phyloP scores from a whole-genome alignment of 2,797 vertebrate species.

The Bradypodion ventrale region DNA sequence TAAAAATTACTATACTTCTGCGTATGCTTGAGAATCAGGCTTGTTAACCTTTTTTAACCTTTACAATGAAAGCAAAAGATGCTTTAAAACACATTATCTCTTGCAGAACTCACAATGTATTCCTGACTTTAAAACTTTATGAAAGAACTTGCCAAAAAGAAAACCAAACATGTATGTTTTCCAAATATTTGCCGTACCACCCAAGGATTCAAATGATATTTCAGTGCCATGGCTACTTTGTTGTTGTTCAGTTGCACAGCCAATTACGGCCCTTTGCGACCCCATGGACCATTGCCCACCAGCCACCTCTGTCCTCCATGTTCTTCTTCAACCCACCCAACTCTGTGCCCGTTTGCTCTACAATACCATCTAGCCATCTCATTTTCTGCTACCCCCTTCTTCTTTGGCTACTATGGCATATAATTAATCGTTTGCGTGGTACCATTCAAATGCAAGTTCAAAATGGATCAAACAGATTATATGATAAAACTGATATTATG shows the following conservation, averaged over 20 bases:
- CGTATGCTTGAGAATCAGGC: conserved; percentile 48
- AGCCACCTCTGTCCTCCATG: too few relatives aligned
- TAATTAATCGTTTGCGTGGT: too few relatives aligned
- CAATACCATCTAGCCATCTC: too few relatives aligned
- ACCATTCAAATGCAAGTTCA: too few relatives aligned
- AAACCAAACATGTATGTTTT: conserved; percentile 1
- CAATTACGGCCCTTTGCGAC: too few relatives aligned
- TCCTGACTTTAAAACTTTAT: conserved; percentile 31
- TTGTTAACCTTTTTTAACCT: conserved; percentile 65
- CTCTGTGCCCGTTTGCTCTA: too few relatives aligned
- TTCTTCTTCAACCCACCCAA: too few relatives aligned
- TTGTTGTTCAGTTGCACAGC: too few relatives aligned
- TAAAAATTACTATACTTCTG: conserved; percentile 60
- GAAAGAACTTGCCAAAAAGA: neutral
- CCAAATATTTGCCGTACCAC: neutral
- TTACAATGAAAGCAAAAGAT: conserved; percentile 49
- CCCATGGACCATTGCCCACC: too few relatives aligned
- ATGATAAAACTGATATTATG: too few relatives aligned
- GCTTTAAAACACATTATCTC: conserved; percentile 54
- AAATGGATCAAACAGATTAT: neutral
- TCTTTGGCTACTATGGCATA: too few relatives aligned
- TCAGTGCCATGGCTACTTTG: neutral
- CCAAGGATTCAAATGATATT: neutral
- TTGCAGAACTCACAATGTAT: conserved; percentile 33
- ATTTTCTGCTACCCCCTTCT: too few relatives aligned